Base-by-base conservation (phyloP, 2,888 invertebrate genomes). In the Aspidiotus destructor region DNA sequence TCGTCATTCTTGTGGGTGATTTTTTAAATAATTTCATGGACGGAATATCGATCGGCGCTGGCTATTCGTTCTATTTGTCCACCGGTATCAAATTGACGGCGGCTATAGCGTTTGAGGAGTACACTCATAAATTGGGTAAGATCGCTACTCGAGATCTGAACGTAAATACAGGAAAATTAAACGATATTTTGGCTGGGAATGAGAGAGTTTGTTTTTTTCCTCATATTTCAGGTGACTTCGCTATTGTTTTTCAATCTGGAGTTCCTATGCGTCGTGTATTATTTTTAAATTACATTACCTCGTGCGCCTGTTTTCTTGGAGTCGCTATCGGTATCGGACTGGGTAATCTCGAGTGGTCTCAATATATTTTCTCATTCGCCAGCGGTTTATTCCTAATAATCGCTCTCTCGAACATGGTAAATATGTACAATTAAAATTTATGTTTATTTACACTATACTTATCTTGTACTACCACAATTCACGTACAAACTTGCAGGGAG, bases 371-470 rank as follows among this genome's bases (percentile, higher is more conserved):
- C 76, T 86, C 88, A 2, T 83, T 84, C 10, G 88, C 89, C 3
- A 89, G 87, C 7, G 89, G 90, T 3, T 87, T 88, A 68, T 90
- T 90, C 76, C 80, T 90, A 15, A 90, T 89, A 75, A 88, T 90
- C 71, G 87, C 88, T 6, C 80, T 90, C 67, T 88, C 89, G 1
- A 88, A 89, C 78, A 81, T 90, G 80, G 86, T 89, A 69, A 73
- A 74, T 61, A 52, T 60, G 55, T 17, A n/a, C 42, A 41, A 17
- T 8, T 7, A 10, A 41, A 62, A 40, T 8, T 62, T 7, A 13
- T 52, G 11, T 52, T 3, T 52, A 11, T 52, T 52, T 57, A 7
- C 53, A 64, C 13, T 53, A 55, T 40, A 28, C 28, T 28, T 28
- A 28, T 28, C 28, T 28, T 28, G 5, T 5, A 5, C 28, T 28